Evolutionary conservation across 2,113 vertebrate genomes (phyloP).

Genomic region (Cyanocitta stelleri): DNA sequence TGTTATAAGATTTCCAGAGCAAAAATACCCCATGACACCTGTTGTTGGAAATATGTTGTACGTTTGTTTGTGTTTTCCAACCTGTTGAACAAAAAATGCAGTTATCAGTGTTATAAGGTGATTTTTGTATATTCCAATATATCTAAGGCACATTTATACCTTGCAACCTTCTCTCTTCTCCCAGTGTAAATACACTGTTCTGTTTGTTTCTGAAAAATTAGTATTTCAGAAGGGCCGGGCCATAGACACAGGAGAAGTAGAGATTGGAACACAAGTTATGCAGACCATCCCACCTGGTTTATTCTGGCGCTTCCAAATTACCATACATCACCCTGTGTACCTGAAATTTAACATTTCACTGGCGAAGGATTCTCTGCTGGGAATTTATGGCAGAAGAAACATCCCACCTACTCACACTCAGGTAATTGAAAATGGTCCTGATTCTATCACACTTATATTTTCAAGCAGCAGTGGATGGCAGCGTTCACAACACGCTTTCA

Average conservation of each 20-base stretch:
- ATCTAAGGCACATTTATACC: background rate
- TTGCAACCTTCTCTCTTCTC: background rate
- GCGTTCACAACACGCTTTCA: background rate
- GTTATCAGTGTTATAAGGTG: background rate
- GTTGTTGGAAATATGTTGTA: background rate
- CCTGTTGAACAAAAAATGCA: background rate
- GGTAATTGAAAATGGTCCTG: slow-evolving; percentile 71
- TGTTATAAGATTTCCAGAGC: background rate
- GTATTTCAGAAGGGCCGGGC: slow-evolving; percentile 86
- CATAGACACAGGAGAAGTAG: slow-evolving; percentile 93
- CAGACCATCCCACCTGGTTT: slow-evolving; percentile 93
- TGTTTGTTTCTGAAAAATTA: slow-evolving; percentile 65
- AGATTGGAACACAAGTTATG: slow-evolving; percentile 89
- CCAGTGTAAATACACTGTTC: background rate
- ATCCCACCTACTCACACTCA: slow-evolving; percentile 97
- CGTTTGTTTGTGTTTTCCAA: background rate
- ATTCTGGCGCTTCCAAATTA: slow-evolving; percentile 97
- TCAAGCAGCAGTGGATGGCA: background rate
- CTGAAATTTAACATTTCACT: slow-evolving; percentile 97
- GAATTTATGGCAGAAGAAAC: slow-evolving; percentile 96
- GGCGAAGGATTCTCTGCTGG: slow-evolving; percentile 91
- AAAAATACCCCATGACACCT: background rate
- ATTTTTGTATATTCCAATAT: background rate
- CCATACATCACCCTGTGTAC: slow-evolving; percentile 92
- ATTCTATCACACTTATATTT: background rate